Base-by-base conservation (phyloP, 1,140 invertebrate genomes). In the Batillaria attramentaria region DNA sequence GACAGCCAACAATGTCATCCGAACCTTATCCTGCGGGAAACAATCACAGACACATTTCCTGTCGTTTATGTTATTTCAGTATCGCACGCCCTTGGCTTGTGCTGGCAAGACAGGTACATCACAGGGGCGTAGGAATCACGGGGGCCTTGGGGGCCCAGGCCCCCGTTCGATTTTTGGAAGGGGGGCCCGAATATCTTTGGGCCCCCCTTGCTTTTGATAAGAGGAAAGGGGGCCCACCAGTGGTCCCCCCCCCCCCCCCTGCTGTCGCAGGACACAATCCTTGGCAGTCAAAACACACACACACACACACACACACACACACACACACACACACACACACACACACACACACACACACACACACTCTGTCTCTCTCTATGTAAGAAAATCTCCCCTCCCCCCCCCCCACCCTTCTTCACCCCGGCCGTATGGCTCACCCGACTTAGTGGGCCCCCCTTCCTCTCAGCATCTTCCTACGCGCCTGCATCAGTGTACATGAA, bases 261-360 rank as follows among this genome's bases (percentile, higher is more conserved):
- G 24, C 46, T 13, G 10, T 13, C 46, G 24, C 46, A 50, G 10
- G 24, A 8, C 10, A 8, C 10, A 8, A 50, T 24, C 10, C 46
- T 13, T 24, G 24, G 10, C 10, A 8, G 24, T 24, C 10, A 8
- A 50, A 8, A 50, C 46, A 50, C 46, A 50, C 46, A 50, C 46
- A 50, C 46, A 50, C 46, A 50, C 46, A 50, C 46, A 50, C 46
- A 50, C 46, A 50, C 46, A 50, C 46, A 50, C 46, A 50, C 46
- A 50, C 46, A 50, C 46, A 50, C 46, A 50, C 46, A 50, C 46
- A 50, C 24, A 24, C 46, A 50, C 46, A 50, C 10, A 13, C 24
- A 50, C 24, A 13, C 46, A 24, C 46, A 50, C 46, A 50, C 8
- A 50, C 46, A 13, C 8, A 24, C 10, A 50, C 10, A 50, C 24